Evolutionary conservation across 2,797 vertebrate genomes (phyloP), one percentile per base, ranked within the genome.

Genomic region (Rhynchotus rufescens): DNA sequence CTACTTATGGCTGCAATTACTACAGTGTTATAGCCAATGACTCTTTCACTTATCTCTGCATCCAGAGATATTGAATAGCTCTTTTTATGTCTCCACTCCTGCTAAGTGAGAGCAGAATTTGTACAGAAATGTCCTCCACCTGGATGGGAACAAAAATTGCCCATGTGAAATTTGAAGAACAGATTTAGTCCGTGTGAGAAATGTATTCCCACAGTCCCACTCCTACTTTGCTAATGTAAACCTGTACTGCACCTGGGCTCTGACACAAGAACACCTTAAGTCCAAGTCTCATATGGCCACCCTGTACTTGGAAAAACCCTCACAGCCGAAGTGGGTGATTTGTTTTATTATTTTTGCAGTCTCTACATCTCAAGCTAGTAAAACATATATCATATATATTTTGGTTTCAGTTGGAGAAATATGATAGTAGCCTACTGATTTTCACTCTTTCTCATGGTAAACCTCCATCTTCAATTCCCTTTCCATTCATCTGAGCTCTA

Each of bases 31-130:
- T 96, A 96, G 86, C 93, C 92, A 73, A 77, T 94, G 90, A 97
- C 87, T 94, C 94, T 97, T 96, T 94, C 94, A 96, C 96, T 98
- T 98, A 98, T 98, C 97, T 97, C 97, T 97, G 80, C 92, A 96
- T 93, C 92, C 96, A 96, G 97, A 97, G 94, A 96, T 90, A 75
- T 4, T 93, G 94, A 97, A 95, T 86, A 84, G 88, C 23, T 92
- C 94, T 92, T 97, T 97, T 98, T 68, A 98, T 96, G 94, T 97
- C 92, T 96, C 94, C 81, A 95, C 92, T 97, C 96, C 77, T 68
- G 62, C 96, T 96, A 92, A 97, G 92, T 49, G 45, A 96, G 93
- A 96, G 60, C 81, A 89, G 82, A 96, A 95, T 95, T 93, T 89
- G 88, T 84, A 96, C 65, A 95, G 57, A 97, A 93, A 93, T 95